phyloP scores from a whole-genome alignment of 2,888 invertebrate genomes.

The Metellina segmentata region DNA sequence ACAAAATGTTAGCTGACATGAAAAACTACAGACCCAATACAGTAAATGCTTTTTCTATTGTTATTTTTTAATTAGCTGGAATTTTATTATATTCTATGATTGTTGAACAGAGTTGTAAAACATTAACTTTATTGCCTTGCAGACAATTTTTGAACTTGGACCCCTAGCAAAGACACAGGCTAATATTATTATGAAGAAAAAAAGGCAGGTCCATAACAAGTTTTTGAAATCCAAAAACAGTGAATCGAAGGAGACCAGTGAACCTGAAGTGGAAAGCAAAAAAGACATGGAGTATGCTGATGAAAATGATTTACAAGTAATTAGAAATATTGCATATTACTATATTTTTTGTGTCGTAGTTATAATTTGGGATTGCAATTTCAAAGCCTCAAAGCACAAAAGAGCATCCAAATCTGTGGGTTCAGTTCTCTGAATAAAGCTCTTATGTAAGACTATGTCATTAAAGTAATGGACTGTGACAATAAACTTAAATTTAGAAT shows the following conservation, averaged over 20 bases:
- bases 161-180: conserved; percentile 90
- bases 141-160: conserved; percentile 97
- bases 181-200: conserved; percentile 90
- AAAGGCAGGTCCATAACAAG: conserved; percentile 87
- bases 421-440: no score
- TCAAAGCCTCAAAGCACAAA: no score
- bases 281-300: conserved; percentile 36
- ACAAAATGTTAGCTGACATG: conserved; percentile 85
- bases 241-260: conserved; percentile 68
- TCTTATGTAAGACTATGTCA: no score
- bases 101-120: background rate
- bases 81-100: background rate
- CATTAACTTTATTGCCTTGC: conserved; percentile 79
- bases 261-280: conserved; percentile 65
- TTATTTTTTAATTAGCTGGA: background rate
- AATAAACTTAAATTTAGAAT: no score
- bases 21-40: conserved; percentile 89
- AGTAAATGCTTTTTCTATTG: conserved; percentile 82
- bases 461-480: no score
- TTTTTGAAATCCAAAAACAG: conserved; percentile 81
- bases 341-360: no score
- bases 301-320: conserved; percentile 59
- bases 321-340: background rate
- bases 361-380: no score
- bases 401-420: no score